Conservation (phyloP, 64 coral and sea anemone species). For the Montipora foliosa region DNA sequence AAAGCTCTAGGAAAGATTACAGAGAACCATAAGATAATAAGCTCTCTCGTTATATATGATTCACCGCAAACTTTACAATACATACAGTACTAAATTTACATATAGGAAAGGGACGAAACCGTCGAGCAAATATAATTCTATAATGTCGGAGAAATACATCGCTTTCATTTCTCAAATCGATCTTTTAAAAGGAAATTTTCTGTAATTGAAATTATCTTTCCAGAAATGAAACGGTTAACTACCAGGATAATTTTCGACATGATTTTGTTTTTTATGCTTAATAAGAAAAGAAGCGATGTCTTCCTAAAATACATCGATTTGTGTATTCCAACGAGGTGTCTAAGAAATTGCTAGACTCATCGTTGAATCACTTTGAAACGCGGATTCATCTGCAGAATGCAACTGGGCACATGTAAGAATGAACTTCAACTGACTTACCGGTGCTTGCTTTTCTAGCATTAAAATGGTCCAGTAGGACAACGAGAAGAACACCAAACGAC, state of each 20-base stretch:
- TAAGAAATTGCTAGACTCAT: too few species aligned
- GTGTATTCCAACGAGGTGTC: too few species aligned
- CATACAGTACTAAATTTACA: not conserved
- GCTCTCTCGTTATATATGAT: not conserved
- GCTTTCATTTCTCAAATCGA: not conserved
- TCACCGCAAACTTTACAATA: not conserved
- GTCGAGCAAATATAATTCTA: not conserved
- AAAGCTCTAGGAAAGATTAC: too few species aligned
- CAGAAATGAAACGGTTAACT: not conserved
- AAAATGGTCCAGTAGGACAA: constrained; percentile 76
- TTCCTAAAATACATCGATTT: too few species aligned
- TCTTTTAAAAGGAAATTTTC: not conserved
- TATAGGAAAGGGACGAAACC: not conserved
- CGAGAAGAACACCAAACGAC: constrained; percentile 82
- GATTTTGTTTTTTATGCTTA: too few species aligned
- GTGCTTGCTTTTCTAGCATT: constrained; percentile 86
- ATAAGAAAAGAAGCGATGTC: too few species aligned
- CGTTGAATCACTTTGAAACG: too few species aligned
- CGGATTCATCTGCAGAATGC: too few species aligned
- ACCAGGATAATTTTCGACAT: too few species aligned
- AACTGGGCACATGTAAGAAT: not conserved
- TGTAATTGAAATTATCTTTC: not conserved
- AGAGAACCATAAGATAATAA: too few species aligned
- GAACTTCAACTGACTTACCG: constrained; percentile 55
- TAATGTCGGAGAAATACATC: not conserved